Evolutionary conservation across 2,797 vertebrate species (phyloP), one percentile per base, ranked within the genome.

Genomic region (Anguilla megastoma): DNA sequence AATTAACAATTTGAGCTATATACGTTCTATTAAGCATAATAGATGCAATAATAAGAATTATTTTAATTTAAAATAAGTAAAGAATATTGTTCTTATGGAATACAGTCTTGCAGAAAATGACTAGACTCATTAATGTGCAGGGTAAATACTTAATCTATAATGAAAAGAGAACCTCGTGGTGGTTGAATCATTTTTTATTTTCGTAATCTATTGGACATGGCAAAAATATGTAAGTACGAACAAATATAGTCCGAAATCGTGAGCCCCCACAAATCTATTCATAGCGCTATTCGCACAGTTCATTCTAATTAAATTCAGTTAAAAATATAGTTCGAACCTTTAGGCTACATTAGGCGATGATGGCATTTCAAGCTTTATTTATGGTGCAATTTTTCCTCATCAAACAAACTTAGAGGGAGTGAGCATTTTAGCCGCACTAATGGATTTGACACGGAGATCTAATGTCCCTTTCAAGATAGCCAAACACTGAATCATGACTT

Each of bases 401-500:
- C 93, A 91, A 90, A 89, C 88, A 82, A 94, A 95, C 95, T 96
- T 94, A 93, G 94, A 94, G 18, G 24, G 45, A 82, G 41, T 82
- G 41, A 48, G 79, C 41, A 82, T 95, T 92, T 94, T 94, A 94
- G 90, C 91, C 89, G 90, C 87, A 24, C 89, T 93, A 96, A 96
- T 95, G 95, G 95, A 96, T 96, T 96, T 93, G 95, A 93, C 95
- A 96, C 90, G 96, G 93, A 95, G 94, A 95, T 96, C 96, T 95
- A 92, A 94, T 96, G 93, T 96, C 96, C 95, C 96, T 95, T 96
- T 96, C 95, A 96, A 96, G 95, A 95, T 95, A 95, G 95, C 94
- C 95, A 94, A 96, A 96, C 94, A 95, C 94, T 94, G 94, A 94
- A 94, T 95, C 94, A 96, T 95, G 94, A 94, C 94, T 93, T 94